These are phyloP conservation scores for Pycnomerus fuliginosus DNA, from an alignment of 2,888 invertebrate species.

Conservation along the genomic window DNA sequence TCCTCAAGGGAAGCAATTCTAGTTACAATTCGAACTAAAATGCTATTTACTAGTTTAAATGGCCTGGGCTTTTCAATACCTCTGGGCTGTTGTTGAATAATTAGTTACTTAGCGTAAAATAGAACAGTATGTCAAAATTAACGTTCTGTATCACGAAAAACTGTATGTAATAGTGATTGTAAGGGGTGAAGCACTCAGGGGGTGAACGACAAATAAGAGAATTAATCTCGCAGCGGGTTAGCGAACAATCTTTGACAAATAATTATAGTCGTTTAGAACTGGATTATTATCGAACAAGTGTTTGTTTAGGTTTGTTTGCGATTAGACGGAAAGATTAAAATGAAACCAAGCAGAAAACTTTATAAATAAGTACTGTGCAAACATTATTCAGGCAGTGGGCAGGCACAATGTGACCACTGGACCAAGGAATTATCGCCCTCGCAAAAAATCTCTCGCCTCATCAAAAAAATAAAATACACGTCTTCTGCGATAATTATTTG, in stretches of 20 bases:
- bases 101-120: slow-evolving; percentile 47
- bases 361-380: slow-evolving; percentile 44
- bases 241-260: slow-evolving; percentile 47
- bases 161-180: slow-evolving; percentile 23
- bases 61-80: slow-evolving; percentile 40
- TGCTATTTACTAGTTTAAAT: slow-evolving; percentile 44
- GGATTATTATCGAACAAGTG: slow-evolving; percentile 49
- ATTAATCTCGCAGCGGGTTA: slow-evolving; percentile 30
- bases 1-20: slow-evolving; percentile 20
- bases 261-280: slow-evolving; percentile 44
- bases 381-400: slow-evolving; percentile 42
- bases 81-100: slow-evolving; percentile 44
- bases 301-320: slow-evolving; percentile 52
- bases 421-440: slow-evolving; percentile 36
- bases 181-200: slow-evolving; percentile 25
- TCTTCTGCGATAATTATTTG: slow-evolving; percentile 13
- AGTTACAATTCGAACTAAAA: slow-evolving; percentile 38
- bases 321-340: slow-evolving; percentile 52
- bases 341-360: slow-evolving; percentile 52
- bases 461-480: too few species aligned
- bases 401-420: slow-evolving; percentile 45
- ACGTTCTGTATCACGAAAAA: slow-evolving; percentile 33
- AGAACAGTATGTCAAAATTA: slow-evolving; percentile 46
- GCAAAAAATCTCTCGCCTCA: slow-evolving; percentile 10
- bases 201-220: slow-evolving; percentile 39